These are phyloP conservation scores for Lottia gigantea DNA, from an alignment of 2,888 invertebrate species.

Conservation along the genomic window DNA sequence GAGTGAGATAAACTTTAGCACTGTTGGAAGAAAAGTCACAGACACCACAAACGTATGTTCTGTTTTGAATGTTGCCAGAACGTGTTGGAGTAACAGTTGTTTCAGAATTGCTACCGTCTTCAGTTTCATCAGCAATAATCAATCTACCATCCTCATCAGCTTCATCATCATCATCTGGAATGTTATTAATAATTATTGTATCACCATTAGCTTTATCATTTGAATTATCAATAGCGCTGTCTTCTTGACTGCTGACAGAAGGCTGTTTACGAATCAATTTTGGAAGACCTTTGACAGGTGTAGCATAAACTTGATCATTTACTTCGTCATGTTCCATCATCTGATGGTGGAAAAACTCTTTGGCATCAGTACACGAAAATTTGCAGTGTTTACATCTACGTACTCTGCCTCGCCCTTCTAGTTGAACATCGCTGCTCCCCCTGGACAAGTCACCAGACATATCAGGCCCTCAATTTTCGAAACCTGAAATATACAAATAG, in stretches of 20 bases:
- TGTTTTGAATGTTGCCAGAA: constrained; percentile 53
- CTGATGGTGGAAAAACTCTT: constrained; percentile 56
- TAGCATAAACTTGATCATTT: constrained; percentile 23
- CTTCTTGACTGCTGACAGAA: not conserved
- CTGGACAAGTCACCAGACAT: not conserved
- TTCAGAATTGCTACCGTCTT: constrained; percentile 11
- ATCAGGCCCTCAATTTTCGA: not conserved
- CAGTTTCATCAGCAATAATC: constrained; percentile 41
- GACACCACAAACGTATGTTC: constrained; percentile 49
- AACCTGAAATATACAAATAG: constrained; percentile 3
- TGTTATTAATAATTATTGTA: constrained; percentile 11
- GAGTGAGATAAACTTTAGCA: constrained; percentile 53
- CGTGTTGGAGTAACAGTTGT: constrained; percentile 36
- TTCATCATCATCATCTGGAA: constrained; percentile 32
- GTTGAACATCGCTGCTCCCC: constrained; percentile 10
- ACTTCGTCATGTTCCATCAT: constrained; percentile 51
- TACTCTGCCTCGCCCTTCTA: constrained; percentile 40
- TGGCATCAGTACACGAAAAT: constrained; percentile 53
- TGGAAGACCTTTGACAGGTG: constrained; percentile 13
- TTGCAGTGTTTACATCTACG: constrained; percentile 57
- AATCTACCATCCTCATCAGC: constrained; percentile 50
- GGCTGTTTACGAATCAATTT: not conserved
- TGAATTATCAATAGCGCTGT: constrained; percentile 13
- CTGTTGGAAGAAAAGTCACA: constrained; percentile 52
- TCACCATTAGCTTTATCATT: constrained; percentile 23